Base-by-base conservation (phyloP, 53 echinoderm and acorn worm genomes). In the Arbacia lixula region DNA sequence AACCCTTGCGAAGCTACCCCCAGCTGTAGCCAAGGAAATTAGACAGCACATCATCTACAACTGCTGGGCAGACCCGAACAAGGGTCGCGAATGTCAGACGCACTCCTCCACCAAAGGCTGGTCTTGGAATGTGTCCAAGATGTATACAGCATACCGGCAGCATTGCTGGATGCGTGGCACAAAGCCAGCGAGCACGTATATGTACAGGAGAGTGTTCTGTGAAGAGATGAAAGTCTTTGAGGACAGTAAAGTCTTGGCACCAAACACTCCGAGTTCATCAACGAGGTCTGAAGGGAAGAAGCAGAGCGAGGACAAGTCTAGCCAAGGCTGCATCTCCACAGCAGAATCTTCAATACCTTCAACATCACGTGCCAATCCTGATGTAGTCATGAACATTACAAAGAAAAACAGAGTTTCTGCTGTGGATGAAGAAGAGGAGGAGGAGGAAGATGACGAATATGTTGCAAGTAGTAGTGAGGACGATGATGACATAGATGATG, bases 21-120 rank as follows among this genome's bases (percentile, higher is more conserved):
- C 60, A 12, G 79, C 60, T 16, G 38, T 60, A 30, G 58, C 79
- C 27, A 60, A 78, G 28, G 79, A 78, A 17, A 60, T 78, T 60
- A 60, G 60, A 39, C 79, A 78, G 79, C 79, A 78, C 42, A 78
- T 78, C 79, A 78, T 78, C 42, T 78, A 78, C 79, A 57, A 60
- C 39, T 78, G 79, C 24, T 78, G 79, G 79, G 79, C 79, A 60
- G 79, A 78, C 60, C 60, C 79, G 27, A 60, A 78, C 38, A 78
- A 78, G 29, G 58, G 37, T 10, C 37, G 79, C 17, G 79, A 78
- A 38, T 78, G 38, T 30, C 79, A 78, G 28, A 60, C 58, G 6
- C 60, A 60, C 39, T 78, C 79, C 28, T 57, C 79, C 36, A 78
- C 36, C 39, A 78, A 38, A 39, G 79, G 79, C 4, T 78, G 79